Conservation (phyloP, 1,140 invertebrate genomes). For the Papilio xuthus region DNA sequence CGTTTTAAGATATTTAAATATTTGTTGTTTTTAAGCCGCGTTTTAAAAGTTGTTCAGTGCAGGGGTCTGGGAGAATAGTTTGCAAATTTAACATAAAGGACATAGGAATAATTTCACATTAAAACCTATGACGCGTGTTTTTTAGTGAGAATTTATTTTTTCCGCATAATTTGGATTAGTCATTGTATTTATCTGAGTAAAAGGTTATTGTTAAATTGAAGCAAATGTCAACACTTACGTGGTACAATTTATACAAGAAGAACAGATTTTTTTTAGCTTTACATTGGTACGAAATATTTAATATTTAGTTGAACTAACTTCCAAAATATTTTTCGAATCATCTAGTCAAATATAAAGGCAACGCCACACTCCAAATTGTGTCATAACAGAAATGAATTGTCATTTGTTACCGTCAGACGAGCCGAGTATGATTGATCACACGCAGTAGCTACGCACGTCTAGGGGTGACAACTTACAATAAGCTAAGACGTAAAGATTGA, state of each 20-base stretch:
- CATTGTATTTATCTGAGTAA: neutral
- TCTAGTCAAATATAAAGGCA: slow-evolving; percentile 17
- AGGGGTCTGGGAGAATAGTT: neutral
- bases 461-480: neutral
- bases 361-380: slow-evolving; percentile 5
- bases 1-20: slow-evolving; percentile 16
- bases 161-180: neutral
- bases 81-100: neutral
- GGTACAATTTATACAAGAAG: too few species aligned
- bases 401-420: slow-evolving; percentile 17
- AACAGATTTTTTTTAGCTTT: too few species aligned
- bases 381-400: slow-evolving; percentile 15
- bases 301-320: neutral
- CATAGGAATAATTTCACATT: neutral
- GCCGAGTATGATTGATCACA: slow-evolving; percentile 5
- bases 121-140: neutral
- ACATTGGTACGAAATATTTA: neutral
- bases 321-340: neutral
- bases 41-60: slow-evolving; percentile 1
- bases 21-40: slow-evolving; percentile 22
- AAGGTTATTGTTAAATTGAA: neutral
- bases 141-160: neutral
- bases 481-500: neutral
- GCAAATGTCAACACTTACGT: neutral
- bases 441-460: neutral